phyloP scores from a whole-genome alignment of 2,113 vertebrate species.

The Albula goreensis region DNA sequence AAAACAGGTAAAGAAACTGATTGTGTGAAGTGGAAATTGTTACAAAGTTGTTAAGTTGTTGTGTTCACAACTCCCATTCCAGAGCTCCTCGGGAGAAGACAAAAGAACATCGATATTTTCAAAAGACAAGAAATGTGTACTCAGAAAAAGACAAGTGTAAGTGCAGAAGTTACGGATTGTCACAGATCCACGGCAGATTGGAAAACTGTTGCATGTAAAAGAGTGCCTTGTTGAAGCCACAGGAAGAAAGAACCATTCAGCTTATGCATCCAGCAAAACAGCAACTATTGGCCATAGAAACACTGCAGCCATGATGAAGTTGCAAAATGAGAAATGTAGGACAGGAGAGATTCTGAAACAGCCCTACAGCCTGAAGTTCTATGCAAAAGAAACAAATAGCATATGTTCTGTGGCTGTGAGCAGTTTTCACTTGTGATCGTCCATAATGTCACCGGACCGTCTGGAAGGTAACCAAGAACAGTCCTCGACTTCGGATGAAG shows the following conservation, averaged over 20 bases:
- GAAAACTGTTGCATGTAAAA: neutral
- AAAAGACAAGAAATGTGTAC: neutral
- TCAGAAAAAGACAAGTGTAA: constrained; percentile 3
- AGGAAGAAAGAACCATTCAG: neutral
- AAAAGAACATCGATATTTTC: neutral
- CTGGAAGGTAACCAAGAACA: neutral
- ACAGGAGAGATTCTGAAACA: neutral
- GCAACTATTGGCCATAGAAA: neutral
- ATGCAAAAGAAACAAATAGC: neutral
- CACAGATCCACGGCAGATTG: neutral
- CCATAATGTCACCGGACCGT: neutral
- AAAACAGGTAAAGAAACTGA: neutral
- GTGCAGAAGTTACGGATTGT: neutral
- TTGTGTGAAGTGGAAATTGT: neutral
- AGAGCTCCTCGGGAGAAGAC: neutral
- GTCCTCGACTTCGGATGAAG: neutral
- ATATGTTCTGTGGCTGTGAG: neutral
- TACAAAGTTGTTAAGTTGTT: neutral
- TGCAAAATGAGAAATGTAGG: neutral
- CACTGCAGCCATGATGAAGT: neutral
- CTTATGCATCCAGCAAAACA: neutral
- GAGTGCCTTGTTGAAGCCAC: neutral
- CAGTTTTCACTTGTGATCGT: neutral
- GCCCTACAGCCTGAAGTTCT: neutral
- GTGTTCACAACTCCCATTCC: neutral